A percentile compares a stretch with the other conserved stretches of the same genome.
Conservation (phyloP, 2,888 invertebrate species). For the Vannuccia rotundouncinata region DNA sequence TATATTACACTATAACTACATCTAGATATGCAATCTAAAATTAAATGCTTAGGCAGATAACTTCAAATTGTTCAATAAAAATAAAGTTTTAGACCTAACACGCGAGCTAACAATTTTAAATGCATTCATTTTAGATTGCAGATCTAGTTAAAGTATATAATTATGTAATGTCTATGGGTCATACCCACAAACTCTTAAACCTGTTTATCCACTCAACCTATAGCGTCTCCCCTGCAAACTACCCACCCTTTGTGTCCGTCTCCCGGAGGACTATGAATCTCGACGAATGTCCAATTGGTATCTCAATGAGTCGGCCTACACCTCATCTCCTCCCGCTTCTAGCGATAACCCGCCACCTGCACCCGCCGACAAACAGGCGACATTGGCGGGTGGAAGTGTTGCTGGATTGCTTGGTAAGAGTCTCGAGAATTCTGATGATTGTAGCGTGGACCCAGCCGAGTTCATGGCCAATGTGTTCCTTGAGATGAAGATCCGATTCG, state of each 20-base stretch:
- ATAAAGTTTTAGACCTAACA: too few relatives aligned
- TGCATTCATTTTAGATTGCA: too few relatives aligned
- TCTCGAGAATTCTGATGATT: neutral
- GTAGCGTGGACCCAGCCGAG: neutral
- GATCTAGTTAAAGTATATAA: too few relatives aligned
- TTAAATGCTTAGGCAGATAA: too few relatives aligned
- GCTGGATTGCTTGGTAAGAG: neutral
- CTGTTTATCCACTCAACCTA: too few relatives aligned
- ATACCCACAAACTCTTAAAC: too few relatives aligned
- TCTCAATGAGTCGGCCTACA: neutral
- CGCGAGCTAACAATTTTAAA: too few relatives aligned
- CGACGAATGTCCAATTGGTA: neutral
- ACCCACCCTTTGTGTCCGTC: neutral
- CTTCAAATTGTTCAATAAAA: too few relatives aligned
- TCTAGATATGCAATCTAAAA: too few relatives aligned
- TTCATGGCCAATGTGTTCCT: neutral
- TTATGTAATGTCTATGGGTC: too few relatives aligned
- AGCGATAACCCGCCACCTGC: neutral
- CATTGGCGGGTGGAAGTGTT: neutral
- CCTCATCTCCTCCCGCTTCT: neutral
- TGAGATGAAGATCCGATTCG: neutral
- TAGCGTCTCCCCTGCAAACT: neutral
- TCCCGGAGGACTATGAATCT: constrained; percentile 4
- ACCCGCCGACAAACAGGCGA: neutral
- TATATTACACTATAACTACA: too few relatives aligned